Evolutionary conservation across 2,888 invertebrate genomes (phyloP).

Genomic region (Sycophila texana): DNA sequence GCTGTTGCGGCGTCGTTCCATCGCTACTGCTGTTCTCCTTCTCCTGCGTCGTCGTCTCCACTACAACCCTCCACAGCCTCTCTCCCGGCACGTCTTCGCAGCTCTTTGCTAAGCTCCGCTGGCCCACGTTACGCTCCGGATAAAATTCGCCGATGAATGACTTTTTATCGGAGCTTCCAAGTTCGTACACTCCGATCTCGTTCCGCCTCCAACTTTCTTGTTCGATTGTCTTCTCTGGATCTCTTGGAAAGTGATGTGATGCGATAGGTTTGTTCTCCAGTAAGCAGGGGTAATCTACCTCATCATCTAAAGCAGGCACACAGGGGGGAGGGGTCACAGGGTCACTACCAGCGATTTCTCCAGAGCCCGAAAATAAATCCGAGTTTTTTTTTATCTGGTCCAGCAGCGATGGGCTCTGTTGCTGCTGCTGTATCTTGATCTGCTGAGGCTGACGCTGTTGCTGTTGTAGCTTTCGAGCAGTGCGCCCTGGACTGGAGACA

Average conservation of each 20-base stretch:
- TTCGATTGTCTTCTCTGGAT: background rate
- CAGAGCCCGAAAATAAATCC: constrained; percentile 72
- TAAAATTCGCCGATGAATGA: constrained; percentile 64
- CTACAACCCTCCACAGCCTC: constrained; percentile 63
- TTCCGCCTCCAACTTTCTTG: constrained; percentile 12
- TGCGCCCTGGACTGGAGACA: constrained; percentile 44
- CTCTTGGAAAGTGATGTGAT: constrained; percentile 29
- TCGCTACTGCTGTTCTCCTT: constrained; percentile 56
- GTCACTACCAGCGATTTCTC: constrained; percentile 61
- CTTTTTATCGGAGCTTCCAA: constrained; percentile 17
- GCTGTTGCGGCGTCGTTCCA: constrained; percentile 50
- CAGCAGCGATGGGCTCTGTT: constrained; percentile 59
- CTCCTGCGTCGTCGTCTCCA: constrained; percentile 63
- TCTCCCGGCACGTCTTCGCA: constrained; percentile 56
- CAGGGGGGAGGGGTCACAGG: constrained; percentile 26
- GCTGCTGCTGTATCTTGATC: constrained; percentile 44
- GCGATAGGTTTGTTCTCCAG: constrained; percentile 71
- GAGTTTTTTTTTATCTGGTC: constrained; percentile 75
- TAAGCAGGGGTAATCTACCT: constrained; percentile 71
- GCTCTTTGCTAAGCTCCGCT: constrained; percentile 24
- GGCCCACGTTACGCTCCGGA: constrained; percentile 43
- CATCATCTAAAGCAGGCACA: constrained; percentile 65
- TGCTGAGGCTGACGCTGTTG: constrained; percentile 25
- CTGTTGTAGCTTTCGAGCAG: constrained; percentile 12
- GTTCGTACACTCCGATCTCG: constrained; percentile 14